phyloP scores from a whole-genome alignment of 2,888 invertebrate species.

The Blastobasis lacticolella region DNA sequence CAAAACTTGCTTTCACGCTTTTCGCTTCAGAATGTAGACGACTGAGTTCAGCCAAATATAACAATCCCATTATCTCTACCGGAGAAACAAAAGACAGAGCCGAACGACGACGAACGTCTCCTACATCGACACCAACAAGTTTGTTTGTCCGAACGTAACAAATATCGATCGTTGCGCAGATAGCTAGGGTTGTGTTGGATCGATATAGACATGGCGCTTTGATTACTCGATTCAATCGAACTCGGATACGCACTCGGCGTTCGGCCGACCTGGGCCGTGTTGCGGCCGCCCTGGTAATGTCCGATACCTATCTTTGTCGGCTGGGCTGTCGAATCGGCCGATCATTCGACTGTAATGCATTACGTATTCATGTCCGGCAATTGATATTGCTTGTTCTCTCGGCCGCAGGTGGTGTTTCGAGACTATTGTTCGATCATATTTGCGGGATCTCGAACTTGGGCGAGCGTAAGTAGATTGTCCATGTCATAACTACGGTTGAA shows the following conservation, averaged over 20 bases:
- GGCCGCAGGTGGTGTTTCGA: too few species aligned
- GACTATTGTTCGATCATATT: too few species aligned
- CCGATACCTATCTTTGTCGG: slow-evolving; percentile 64
- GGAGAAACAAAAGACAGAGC: too few species aligned
- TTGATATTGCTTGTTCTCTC: slow-evolving; percentile 51
- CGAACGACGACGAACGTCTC: slow-evolving; percentile 14
- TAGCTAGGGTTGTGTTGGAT: slow-evolving; percentile 61
- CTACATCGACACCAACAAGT: slow-evolving; percentile 28
- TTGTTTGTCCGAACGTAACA: slow-evolving; percentile 56
- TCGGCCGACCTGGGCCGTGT: slow-evolving; percentile 35
- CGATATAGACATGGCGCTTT: slow-evolving; percentile 68
- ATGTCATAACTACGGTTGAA: too few species aligned
- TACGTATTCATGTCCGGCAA: slow-evolving; percentile 61
- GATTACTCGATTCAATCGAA: slow-evolving; percentile 67
- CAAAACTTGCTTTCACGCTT: too few species aligned
- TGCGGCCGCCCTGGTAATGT: slow-evolving; percentile 50
- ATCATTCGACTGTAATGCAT: slow-evolving; percentile 54
- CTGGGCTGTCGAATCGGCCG: slow-evolving; percentile 47
- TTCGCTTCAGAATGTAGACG: too few species aligned
- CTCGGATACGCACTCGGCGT: slow-evolving; percentile 44
- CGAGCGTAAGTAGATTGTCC: too few species aligned
- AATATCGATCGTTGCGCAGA: slow-evolving; percentile 64
- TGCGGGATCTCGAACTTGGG: too few species aligned
- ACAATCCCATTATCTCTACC: too few species aligned
- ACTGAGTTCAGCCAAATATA: too few species aligned